Evolutionary conservation across 2,113 vertebrate species (phyloP).

Genomic region (Amblyopsis rosae): DNA sequence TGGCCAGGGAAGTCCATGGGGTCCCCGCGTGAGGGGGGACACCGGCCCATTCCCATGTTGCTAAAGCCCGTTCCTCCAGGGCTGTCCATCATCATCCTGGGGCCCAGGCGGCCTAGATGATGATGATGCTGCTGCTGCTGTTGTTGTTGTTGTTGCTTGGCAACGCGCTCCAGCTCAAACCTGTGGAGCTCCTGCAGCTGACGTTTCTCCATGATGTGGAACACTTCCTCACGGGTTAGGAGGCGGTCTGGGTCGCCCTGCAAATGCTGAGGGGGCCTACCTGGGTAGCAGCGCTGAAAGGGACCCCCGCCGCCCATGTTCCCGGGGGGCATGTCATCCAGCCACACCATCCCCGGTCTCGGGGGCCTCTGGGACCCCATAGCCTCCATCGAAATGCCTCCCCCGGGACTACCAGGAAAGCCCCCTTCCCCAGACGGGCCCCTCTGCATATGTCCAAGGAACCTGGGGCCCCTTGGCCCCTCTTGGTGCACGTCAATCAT

Average conservation of each 20-base stretch:
- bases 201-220: slow-evolving; percentile 89
- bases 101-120: slow-evolving; percentile 65
- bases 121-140: slow-evolving; percentile 68
- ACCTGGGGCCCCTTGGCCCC: slow-evolving; percentile 74
- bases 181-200: slow-evolving; percentile 85
- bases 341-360: slow-evolving; percentile 88
- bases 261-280: slow-evolving; percentile 73
- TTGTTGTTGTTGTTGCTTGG: slow-evolving; percentile 88
- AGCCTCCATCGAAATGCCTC: slow-evolving; percentile 85
- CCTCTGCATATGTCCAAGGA: slow-evolving; percentile 79
- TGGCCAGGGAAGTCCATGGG: slow-evolving; percentile 86
- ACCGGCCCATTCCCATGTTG: slow-evolving; percentile 67
- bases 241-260: slow-evolving; percentile 87
- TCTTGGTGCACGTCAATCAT: slow-evolving; percentile 78
- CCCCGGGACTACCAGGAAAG: slow-evolving; percentile 87
- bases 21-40: slow-evolving; percentile 63
- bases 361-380: slow-evolving; percentile 85
- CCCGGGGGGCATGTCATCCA: slow-evolving; percentile 86
- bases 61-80: slow-evolving; percentile 66
- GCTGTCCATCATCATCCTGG: slow-evolving; percentile 76
- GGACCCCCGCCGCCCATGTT: slow-evolving; percentile 79
- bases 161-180: slow-evolving; percentile 79
- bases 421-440: slow-evolving; percentile 80
- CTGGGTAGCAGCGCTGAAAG: slow-evolving; percentile 81
- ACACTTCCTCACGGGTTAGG: slow-evolving; percentile 87